phyloP scores from a whole-genome alignment of 2,797 vertebrate genomes.

The Clarias pachynema region DNA sequence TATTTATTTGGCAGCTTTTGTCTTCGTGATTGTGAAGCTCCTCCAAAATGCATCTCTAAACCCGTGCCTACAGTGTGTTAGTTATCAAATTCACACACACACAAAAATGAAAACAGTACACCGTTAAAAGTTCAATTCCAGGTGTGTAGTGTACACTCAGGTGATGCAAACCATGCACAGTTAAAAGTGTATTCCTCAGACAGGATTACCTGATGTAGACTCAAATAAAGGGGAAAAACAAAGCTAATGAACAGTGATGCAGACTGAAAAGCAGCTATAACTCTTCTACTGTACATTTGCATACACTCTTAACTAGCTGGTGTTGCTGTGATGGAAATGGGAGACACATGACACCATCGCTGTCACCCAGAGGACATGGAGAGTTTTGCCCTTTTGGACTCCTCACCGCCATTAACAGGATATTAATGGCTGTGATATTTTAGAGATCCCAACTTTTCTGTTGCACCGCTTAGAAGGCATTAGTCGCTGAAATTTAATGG shows the following conservation, averaged over 20 bases:
- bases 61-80: not conserved
- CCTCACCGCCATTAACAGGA: too few species aligned
- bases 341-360: not conserved
- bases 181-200: not conserved
- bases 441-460: not conserved
- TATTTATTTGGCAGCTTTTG: not conserved
- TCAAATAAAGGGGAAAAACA: not conserved
- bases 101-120: too few species aligned
- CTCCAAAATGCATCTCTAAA: not conserved
- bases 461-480: not conserved
- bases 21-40: not conserved
- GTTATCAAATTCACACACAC: not conserved
- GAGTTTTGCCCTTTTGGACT: not conserved
- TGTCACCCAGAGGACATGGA: not conserved
- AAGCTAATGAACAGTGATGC: too few species aligned
- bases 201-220: too few species aligned
- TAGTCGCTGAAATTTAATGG: too few species aligned
- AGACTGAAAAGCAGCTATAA: too few species aligned
- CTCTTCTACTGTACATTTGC: not conserved
- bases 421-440: not conserved
- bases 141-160: not conserved
- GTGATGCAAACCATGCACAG: not conserved
- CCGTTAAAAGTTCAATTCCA: not conserved
- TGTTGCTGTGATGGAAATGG: not conserved
- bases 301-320: not conserved